Base-by-base conservation (phyloP, 2,113 vertebrate genomes). In the Gila orcuttii region DNA sequence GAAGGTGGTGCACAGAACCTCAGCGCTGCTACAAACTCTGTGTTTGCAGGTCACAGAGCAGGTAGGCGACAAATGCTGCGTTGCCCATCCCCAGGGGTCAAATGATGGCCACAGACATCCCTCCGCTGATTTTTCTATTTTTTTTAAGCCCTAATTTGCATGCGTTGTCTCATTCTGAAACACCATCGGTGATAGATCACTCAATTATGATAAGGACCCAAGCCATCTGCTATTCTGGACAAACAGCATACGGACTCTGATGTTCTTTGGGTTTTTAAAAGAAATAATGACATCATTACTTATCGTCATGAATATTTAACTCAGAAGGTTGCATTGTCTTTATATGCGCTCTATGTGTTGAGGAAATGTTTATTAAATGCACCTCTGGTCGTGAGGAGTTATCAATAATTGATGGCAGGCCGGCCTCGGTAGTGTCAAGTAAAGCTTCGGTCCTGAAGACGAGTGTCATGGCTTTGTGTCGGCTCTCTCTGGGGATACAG, bases 11-110 rank as follows among this genome's bases (percentile, higher is more conserved):
- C 77, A 25, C 77, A 15, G 45, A 86, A 73, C 59, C 82, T 83
- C 47, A 17, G 45, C 13, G 1, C 36, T 25, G 15, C 50, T 17
- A 42, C 52, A 84, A 55, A 47, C 50, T 80, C 59, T 62, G 59
- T 86, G 77, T 85, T 86, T 89, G 78, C 76, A 73, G 78, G 82
- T 81, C 85, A 86, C n/a, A 73, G 77, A 85, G 55, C 82, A 88
- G 87, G 87, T 86, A 88, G 74, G 28, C 64, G 39, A 79, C 84
- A 86, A 85, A 86, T 83, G 66, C 79, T 12, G 42, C 36, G 17
- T 42, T 31, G 25, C 45, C 64, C 75, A 25, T 66, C 81, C 62
- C 66, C 39, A 64, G 52, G 66, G 85, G 82, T 85, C 77, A 85
- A 60, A 9, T 45, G 42, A 33, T 82, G 81, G 71, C 85, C 85